phyloP scores from a whole-genome alignment of 1,140 invertebrate species.

The Rhagoletis zephyria region DNA sequence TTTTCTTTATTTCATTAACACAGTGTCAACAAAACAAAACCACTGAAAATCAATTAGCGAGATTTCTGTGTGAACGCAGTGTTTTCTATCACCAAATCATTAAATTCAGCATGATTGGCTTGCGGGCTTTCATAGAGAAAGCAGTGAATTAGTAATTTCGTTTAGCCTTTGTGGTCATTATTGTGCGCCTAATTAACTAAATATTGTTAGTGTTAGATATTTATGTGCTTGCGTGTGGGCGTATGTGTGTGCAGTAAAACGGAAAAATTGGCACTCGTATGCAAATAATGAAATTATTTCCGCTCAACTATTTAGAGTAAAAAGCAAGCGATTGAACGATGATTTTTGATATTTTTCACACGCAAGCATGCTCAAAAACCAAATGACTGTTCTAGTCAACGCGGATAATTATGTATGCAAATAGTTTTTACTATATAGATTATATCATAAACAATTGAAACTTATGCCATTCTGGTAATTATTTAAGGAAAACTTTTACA shows the following conservation, averaged over 20 bases:
- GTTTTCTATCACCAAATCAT: not conserved
- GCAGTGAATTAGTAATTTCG: not conserved
- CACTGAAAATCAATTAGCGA: too few species aligned
- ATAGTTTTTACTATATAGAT: too few species aligned
- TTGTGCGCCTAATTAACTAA: constrained; percentile 16
- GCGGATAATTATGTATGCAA: too few species aligned
- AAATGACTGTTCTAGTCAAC: not conserved
- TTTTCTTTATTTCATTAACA: too few species aligned
- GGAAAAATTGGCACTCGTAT: not conserved
- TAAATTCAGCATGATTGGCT: too few species aligned
- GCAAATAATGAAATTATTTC: constrained; percentile 12
- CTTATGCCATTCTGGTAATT: too few species aligned
- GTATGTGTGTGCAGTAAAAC: not conserved
- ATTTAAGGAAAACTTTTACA: too few species aligned
- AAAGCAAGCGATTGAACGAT: not conserved
- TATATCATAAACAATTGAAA: too few species aligned
- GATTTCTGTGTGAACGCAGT: not conserved
- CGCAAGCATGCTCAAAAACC: not conserved
- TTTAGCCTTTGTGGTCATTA: constrained; percentile 11
- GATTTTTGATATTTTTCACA: not conserved
- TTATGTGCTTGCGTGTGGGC: not conserved
- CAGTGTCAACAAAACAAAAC: too few species aligned
- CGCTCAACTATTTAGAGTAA: not conserved
- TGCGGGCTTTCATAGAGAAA: not conserved
- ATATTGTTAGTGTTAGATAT: not conserved